Evolutionary conservation across 2,113 vertebrate genomes (phyloP).

Genomic region (Zapus hudsonius): DNA sequence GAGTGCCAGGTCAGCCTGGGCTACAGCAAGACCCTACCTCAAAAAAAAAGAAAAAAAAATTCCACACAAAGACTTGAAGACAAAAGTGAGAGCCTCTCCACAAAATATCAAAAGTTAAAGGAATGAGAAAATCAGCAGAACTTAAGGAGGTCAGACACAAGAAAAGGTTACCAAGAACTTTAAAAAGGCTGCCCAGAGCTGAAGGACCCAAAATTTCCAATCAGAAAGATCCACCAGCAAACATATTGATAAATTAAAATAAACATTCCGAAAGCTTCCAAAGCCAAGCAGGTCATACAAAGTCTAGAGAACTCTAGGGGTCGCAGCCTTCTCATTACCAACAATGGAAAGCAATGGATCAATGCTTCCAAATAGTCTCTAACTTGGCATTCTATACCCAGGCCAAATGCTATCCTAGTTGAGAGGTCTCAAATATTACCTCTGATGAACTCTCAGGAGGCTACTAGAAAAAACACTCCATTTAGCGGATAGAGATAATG

Average conservation of each 20-base stretch:
- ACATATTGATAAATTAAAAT: no score
- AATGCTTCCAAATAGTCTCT: not conserved
- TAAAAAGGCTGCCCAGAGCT: not conserved
- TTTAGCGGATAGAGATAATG: not conserved
- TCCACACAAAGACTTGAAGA: no score
- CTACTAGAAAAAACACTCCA: not conserved
- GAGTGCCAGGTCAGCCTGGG: no score
- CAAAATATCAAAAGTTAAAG: not conserved
- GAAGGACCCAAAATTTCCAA: not conserved
- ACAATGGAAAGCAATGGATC: fast-evolving
- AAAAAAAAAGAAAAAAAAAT: no score
- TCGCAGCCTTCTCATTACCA: not conserved
- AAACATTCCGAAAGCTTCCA: not conserved
- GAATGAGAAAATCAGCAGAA: not conserved
- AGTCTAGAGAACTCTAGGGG: fast-evolving
- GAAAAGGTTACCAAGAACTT: not conserved
- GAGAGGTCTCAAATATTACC: not conserved
- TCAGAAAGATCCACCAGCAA: not conserved
- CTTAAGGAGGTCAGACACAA: no score
- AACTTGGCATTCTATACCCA: not conserved
- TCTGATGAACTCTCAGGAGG: not conserved
- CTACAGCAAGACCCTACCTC: no score
- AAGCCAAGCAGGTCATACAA: not conserved
- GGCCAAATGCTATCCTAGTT: not conserved
- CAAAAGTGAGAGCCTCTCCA: no score